A percentile compares a stretch with the other conserved stretches of the same genome.
Evolutionary conservation across 2,113 vertebrate species (phyloP).

Genomic region (Macrotis lagotis): DNA sequence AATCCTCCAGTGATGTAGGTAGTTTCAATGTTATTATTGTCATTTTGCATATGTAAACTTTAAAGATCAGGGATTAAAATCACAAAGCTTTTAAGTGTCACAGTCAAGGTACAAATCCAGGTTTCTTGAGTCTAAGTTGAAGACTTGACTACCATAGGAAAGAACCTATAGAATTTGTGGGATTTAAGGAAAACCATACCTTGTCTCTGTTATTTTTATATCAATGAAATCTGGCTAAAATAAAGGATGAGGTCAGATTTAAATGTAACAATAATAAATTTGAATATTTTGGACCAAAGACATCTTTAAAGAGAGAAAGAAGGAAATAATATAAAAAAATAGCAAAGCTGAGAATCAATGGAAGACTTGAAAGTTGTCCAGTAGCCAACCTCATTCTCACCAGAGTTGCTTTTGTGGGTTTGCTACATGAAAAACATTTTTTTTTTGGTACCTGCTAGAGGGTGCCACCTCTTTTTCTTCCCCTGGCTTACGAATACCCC

Average conservation of each 20-base stretch:
- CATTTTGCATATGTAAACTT: neutral
- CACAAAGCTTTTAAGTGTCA: neutral
- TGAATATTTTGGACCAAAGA: neutral
- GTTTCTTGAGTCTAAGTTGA: neutral
- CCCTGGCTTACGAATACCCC: neutral
- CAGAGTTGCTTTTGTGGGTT: neutral
- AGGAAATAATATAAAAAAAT: neutral
- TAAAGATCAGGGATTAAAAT: neutral
- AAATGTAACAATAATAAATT: neutral
- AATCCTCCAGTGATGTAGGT: neutral
- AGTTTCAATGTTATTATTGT: neutral
- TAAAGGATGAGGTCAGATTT: neutral
- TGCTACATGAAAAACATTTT: neutral
- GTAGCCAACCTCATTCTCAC: neutral
- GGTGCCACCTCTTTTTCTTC: neutral
- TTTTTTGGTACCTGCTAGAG: neutral
- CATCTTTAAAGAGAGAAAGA: neutral
- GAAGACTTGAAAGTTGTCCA: neutral
- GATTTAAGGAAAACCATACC: neutral
- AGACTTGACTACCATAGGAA: neutral
- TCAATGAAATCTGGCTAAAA: neutral
- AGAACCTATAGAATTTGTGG: neutral
- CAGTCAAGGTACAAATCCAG: neutral
- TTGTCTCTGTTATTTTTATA: neutral
- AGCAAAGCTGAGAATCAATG: neutral